phyloP scores from a whole-genome alignment of 2,113 vertebrate genomes.

The Pheucticus melanocephalus region DNA sequence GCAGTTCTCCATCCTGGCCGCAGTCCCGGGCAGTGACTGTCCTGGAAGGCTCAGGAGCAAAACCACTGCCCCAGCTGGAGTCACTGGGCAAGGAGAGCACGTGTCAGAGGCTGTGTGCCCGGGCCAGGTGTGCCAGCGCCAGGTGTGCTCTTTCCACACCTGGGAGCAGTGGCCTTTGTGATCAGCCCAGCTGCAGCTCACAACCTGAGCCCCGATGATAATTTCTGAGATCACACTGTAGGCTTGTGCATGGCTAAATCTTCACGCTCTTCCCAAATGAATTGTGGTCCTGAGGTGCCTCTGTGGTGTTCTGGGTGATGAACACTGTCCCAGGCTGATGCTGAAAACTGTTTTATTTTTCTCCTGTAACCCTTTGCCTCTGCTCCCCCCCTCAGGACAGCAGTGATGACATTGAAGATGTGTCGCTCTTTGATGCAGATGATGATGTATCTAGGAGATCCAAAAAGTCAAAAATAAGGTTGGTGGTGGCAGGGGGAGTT shows the following conservation, averaged over 20 bases:
- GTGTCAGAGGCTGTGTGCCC: accelerated
- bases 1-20: too few relatives aligned
- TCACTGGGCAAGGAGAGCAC: accelerated
- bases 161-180: not conserved
- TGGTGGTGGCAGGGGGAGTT: not conserved
- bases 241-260: not conserved
- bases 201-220: accelerated
- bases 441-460: conserved; percentile 78
- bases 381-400: conserved; percentile 73
- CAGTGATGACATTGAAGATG: conserved; percentile 86
- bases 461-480: conserved; percentile 83
- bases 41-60: not conserved
- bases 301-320: not conserved
- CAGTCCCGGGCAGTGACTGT: too few relatives aligned
- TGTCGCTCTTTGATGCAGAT: conserved; percentile 92
- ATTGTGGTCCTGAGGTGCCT: not conserved
- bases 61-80: accelerated
- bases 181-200: not conserved
- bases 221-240: not conserved
- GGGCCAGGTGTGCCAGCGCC: too few relatives aligned
- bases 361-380: not conserved
- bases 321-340: not conserved
- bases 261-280: accelerated
- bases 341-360: accelerated
- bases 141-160: not conserved